phyloP scores from a whole-genome alignment of 1,140 invertebrate genomes.

The Drosophila persimilis region DNA sequence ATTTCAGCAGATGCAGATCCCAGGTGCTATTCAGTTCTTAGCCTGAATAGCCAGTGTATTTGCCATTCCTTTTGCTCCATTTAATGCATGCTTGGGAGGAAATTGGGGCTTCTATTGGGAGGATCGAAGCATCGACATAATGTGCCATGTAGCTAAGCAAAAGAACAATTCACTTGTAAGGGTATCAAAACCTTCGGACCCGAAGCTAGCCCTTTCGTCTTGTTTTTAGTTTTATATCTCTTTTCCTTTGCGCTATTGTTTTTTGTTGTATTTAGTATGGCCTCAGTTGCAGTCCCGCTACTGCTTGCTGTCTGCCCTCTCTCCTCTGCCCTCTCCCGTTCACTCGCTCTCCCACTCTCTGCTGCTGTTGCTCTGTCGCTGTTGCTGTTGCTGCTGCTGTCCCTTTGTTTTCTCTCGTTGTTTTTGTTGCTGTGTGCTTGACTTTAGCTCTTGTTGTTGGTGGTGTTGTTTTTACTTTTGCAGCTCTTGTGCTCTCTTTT shows the following conservation, averaged over 20 bases:
- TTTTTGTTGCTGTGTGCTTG: conserved; percentile 23
- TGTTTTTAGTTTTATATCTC: conserved; percentile 19
- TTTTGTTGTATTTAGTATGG: conserved; percentile 15
- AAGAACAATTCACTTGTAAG: no score
- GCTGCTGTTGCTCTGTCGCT: no score
- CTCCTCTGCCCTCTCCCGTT: neutral
- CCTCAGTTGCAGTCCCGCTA: conserved; percentile 27
- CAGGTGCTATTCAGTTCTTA: no score
- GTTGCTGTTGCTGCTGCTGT: no score
- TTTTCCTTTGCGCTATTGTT: conserved; percentile 28
- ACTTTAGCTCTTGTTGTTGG: conserved; percentile 23
- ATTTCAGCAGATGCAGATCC: no score
- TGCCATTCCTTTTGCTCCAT: no score
- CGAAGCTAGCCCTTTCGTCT: neutral
- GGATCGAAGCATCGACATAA: no score
- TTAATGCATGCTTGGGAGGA: no score
- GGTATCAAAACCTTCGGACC: conserved; percentile 17
- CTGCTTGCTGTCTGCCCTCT: neutral
- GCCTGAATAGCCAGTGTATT: no score
- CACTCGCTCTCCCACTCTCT: neutral
- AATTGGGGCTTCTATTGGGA: no score
- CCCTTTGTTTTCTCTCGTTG: conserved; percentile 12
- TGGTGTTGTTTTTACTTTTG: conserved; percentile 19
- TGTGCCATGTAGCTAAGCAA: no score
- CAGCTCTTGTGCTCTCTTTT: conserved; percentile 38